Percentiles rank a stretch among this genome's conserved stretches.
Conservation (phyloP, 2,888 invertebrate genomes). For the Incurvaria masculella region DNA sequence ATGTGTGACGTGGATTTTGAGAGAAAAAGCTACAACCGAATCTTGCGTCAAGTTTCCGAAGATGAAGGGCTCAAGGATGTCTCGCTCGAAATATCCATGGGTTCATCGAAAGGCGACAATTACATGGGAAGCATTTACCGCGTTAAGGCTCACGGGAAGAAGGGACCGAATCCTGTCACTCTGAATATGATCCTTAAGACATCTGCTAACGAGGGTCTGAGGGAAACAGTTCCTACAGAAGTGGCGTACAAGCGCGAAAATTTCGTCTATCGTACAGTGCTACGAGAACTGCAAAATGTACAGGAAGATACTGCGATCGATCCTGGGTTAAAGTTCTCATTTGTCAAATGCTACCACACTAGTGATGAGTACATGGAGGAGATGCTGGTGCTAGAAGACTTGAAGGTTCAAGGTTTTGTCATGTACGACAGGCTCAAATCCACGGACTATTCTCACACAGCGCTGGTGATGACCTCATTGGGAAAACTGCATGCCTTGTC, state of each 20-base stretch:
- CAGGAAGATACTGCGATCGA: slow-evolving; percentile 2
- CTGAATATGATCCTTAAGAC: background rate
- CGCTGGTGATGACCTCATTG: slow-evolving; percentile 13
- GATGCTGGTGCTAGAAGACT: slow-evolving; percentile 15
- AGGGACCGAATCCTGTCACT: background rate
- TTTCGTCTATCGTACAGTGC: slow-evolving; percentile 4
- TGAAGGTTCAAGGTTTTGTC: slow-evolving; percentile 12
- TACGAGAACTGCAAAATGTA: slow-evolving; percentile 5
- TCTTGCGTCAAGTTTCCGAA: background rate
- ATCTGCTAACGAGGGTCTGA: background rate
- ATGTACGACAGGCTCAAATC: slow-evolving; percentile 12
- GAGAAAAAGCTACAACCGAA: background rate
- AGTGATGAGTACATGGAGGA: slow-evolving; percentile 7
- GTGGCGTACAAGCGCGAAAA: slow-evolving; percentile 5
- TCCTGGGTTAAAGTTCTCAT: background rate
- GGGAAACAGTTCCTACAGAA: slow-evolving; percentile 1
- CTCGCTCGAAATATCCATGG: background rate
- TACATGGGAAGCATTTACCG: slow-evolving; percentile 5
- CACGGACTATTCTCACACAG: slow-evolving; percentile 10
- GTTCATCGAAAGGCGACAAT: slow-evolving; percentile 7
- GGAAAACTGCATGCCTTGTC: slow-evolving; percentile 19
- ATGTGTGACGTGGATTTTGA: too few relatives aligned
- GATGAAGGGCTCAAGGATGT: background rate
- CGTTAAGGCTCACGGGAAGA: background rate
- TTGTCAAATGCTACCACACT: slow-evolving; percentile 4